Evolutionary conservation across 2,888 invertebrate species (phyloP).

Genomic region (Maniola hyperantus): DNA sequence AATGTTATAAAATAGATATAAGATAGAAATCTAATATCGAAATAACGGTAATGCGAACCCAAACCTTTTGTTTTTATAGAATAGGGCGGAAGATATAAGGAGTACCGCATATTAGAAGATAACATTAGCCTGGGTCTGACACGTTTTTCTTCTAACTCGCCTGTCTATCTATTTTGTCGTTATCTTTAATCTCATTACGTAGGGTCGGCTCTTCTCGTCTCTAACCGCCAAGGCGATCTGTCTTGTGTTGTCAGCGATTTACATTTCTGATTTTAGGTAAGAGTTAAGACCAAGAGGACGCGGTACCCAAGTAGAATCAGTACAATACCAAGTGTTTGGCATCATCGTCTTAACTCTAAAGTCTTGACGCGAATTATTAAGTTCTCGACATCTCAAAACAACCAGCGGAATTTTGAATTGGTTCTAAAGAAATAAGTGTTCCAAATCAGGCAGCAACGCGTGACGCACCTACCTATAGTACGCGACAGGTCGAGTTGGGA

Average conservation of each 20-base stretch:
- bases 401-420: too few relatives aligned
- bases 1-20: neutral
- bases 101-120: constrained; percentile 11
- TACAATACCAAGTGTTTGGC: neutral
- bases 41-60: constrained; percentile 1
- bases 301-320: neutral
- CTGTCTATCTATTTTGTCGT: constrained; percentile 15
- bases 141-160: constrained; percentile 14
- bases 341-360: neutral
- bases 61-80: constrained; percentile 18
- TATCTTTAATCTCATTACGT: constrained; percentile 21
- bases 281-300: neutral
- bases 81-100: neutral
- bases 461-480: too few relatives aligned
- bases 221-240: constrained; percentile 5
- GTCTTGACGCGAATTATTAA: too few relatives aligned
- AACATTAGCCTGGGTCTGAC: constrained; percentile 10
- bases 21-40: constrained; percentile 3
- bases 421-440: too few relatives aligned
- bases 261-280: constrained; percentile 3
- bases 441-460: too few relatives aligned
- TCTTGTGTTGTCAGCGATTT: constrained; percentile 18
- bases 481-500: too few relatives aligned
- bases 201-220: constrained; percentile 18
- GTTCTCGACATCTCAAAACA: too few relatives aligned